Evolutionary conservation across 2,888 invertebrate genomes (phyloP).

Genomic region (Limenitis camilla): DNA sequence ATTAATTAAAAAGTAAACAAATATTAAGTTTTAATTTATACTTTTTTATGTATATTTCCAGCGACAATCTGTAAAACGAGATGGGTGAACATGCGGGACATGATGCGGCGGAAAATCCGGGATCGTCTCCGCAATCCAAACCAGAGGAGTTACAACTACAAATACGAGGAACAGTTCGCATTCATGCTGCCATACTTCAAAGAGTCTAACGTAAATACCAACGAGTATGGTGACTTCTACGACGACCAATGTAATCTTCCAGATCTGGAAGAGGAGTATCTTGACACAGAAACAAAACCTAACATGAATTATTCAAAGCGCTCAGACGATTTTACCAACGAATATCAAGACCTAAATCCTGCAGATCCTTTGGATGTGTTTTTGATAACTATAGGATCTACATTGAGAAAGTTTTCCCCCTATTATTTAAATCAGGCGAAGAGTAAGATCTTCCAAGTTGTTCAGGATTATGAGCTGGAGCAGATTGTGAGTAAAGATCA

Average conservation of each 20-base stretch:
- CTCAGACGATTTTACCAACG: too few relatives aligned
- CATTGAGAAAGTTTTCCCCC: conserved; percentile 52
- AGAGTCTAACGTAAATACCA: conserved; percentile 26
- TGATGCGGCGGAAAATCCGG: conserved; percentile 54
- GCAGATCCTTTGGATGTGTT: conserved; percentile 58
- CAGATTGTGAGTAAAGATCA: conserved; percentile 50
- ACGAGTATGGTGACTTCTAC: conserved; percentile 41
- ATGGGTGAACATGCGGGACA: conserved; percentile 63
- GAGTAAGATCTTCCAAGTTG: conserved; percentile 64
- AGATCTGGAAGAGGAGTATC: conserved; percentile 39
- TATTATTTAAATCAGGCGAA: conserved; percentile 63
- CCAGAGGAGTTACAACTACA: conserved; percentile 47
- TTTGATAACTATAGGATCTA: conserved; percentile 53
- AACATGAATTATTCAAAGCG: conserved; percentile 29
- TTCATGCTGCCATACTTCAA: conserved; percentile 57
- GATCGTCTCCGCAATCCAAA: conserved; percentile 44
- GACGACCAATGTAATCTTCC: conserved; percentile 38
- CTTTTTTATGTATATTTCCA: conserved; percentile 28
- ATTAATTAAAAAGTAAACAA: too few relatives aligned
- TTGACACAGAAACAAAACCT: conserved; percentile 37
- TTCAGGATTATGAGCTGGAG: conserved; percentile 60
- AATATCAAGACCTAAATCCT: conserved; percentile 13
- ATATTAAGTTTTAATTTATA: not conserved
- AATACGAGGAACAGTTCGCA: conserved; percentile 54
- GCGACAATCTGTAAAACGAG: conserved; percentile 53